Percentiles rank a stretch among this genome's conserved stretches.
Conservation (phyloP, 2,797 vertebrate species). For the Fratercula arctica region DNA sequence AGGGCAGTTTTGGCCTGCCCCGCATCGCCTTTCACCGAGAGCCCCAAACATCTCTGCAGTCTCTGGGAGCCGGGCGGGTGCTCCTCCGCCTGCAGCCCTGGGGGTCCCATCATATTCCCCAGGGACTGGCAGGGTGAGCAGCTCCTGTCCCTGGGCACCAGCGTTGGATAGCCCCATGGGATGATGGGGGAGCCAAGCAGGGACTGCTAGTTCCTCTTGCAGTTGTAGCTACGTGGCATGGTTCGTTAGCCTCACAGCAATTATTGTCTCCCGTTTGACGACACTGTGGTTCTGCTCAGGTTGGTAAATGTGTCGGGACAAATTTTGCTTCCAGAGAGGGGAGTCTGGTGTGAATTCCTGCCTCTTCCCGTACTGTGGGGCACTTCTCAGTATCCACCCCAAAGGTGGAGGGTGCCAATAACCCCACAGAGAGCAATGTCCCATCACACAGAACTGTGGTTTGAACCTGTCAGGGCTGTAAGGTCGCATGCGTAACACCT, state of each 20-base stretch:
- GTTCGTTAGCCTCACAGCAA: neutral
- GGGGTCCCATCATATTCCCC: neutral
- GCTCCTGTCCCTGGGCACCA: rapidly evolving
- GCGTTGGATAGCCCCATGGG: rapidly evolving
- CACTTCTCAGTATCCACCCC: neutral
- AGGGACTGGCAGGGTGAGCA: neutral
- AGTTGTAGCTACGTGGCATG: neutral
- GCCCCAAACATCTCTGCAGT: neutral
- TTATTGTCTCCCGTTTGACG: neutral
- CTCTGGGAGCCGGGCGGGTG: rapidly evolving
- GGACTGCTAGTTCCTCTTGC: neutral
- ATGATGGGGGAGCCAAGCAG: neutral
- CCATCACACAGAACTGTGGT: neutral
- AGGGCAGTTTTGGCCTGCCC: neutral
- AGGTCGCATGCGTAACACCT: neutral
- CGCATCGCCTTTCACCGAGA: neutral
- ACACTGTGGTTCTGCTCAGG: neutral
- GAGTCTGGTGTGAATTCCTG: neutral
- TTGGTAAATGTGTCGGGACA: neutral
- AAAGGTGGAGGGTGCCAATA: neutral
- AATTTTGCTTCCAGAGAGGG: neutral
- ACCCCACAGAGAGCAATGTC: neutral
- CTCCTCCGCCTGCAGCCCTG: rapidly evolving
- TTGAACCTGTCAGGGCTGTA: neutral
- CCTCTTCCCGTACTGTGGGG: neutral